phyloP scores from a whole-genome alignment of 2,113 vertebrate species.

The Falco punctatus region DNA sequence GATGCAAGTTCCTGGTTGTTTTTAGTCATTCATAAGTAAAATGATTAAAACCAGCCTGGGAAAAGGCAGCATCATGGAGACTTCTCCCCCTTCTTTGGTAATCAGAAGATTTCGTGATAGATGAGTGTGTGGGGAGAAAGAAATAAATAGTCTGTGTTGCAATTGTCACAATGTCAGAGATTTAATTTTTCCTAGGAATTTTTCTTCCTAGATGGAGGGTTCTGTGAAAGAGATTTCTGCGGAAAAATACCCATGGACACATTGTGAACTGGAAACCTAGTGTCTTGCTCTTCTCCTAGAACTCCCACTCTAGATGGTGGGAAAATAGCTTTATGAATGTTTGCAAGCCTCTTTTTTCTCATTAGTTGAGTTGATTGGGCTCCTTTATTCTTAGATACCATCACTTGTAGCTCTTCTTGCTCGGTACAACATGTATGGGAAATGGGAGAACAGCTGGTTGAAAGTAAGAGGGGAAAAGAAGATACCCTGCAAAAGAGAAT shows the following conservation, averaged over 20 bases:
- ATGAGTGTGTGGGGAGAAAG: background rate
- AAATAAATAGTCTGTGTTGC: background rate
- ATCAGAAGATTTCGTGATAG: background rate
- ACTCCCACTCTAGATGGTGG: background rate
- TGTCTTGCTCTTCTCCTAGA: background rate
- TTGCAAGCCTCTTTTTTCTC: background rate
- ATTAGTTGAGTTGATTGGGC: background rate
- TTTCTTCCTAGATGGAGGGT: background rate
- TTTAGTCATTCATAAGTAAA: background rate
- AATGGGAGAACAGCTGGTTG: background rate
- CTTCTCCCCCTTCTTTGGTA: background rate
- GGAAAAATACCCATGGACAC: background rate
- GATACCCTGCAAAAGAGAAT: background rate
- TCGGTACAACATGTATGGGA: accelerated
- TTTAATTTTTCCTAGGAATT: background rate
- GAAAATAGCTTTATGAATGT: background rate
- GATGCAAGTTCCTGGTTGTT: background rate
- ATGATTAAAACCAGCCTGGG: background rate
- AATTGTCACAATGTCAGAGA: background rate
- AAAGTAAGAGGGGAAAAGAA: background rate
- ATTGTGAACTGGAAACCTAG: background rate
- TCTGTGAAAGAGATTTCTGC: background rate
- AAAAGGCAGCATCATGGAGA: background rate
- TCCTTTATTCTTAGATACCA: background rate
- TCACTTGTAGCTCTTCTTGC: background rate